These are phyloP conservation scores for Oreochromis spilurus DNA, from an alignment of 2,113 vertebrate species.

Conservation along the genomic window DNA sequence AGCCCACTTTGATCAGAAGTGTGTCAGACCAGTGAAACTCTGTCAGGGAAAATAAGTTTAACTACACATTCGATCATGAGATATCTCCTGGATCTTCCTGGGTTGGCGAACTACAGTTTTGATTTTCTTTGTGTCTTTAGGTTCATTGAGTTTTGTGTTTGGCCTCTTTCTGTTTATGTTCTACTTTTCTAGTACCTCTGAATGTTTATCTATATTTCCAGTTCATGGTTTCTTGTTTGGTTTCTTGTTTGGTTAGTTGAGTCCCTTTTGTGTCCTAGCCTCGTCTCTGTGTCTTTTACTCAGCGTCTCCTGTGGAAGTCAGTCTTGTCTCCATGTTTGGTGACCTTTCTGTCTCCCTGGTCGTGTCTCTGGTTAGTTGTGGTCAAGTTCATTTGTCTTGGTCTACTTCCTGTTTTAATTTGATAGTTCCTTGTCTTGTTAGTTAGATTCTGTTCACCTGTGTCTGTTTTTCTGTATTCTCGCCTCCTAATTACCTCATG, in stretches of 20 bases:
- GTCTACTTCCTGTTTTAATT: background rate
- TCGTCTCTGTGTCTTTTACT: background rate
- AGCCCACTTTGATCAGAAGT: rapidly evolving
- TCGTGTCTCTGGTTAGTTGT: background rate
- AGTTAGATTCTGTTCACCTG: background rate
- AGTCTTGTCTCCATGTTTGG: rapidly evolving
- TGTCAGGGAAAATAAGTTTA: background rate
- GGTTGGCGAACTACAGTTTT: background rate
- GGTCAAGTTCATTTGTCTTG: background rate
- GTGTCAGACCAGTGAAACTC: background rate
- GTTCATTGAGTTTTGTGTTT: background rate
- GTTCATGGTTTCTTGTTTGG: background rate
- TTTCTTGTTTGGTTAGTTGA: background rate
- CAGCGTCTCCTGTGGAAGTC: background rate
- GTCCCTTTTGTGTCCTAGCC: background rate
- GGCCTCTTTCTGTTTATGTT: background rate
- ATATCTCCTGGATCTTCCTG: background rate
- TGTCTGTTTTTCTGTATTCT: background rate
- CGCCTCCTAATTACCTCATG: background rate
- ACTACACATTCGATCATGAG: background rate
- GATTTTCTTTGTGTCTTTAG: no score
- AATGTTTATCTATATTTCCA: background rate
- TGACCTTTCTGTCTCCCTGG: background rate
- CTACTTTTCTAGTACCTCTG: background rate
- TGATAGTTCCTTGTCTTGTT: background rate